Evolutionary conservation across 1,140 invertebrate species (phyloP), one percentile per base, ranked within the genome.

Genomic region (Pissodes strobi): DNA sequence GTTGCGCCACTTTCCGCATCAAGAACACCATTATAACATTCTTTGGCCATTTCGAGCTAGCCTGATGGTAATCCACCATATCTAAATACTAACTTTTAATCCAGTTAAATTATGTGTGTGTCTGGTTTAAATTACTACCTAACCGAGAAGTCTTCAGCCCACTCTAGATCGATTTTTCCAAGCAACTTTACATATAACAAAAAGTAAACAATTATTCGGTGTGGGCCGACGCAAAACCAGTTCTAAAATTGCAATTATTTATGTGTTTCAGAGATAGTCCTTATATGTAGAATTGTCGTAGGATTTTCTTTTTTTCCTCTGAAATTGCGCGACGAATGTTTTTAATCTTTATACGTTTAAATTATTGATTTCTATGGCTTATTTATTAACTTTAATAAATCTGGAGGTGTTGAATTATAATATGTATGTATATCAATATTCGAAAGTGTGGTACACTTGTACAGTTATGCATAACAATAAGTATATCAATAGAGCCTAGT

Each of bases 241-340:
- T 66, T 60, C 51, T 60, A 51, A 66, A 66, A 61, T 61, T 66
- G 64, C 64, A 66, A 66, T 66, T 61, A 61, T 66, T 66, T 66
- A 66, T 60, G 27, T 60, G 34, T 22, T 66, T 56, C 25, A 52
- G 27, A 61, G 64, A 66, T 66, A 66, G 57, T 39, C 64, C 64
- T 66, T 66, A 66, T 66, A 57, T 46, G 64, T 60, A 49, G 46
- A 59, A 60, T 13, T 55, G 55, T 64, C 64, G 64, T 66, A 57
- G 64, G 64, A 56, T 66, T 61, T 49, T 55, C 49, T 45, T 66
- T 61, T n/a, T 66, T 66, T 65, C 25, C 13, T 15, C 30, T 41
- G 23, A 46, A 55, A 37, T 43, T 57, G 51, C 51, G 30, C 51
- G 60, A 63, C 56, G 27, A 59, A 34, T 45, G 46, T 25, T 64